phyloP scores from a whole-genome alignment of 2,888 invertebrate genomes.

The Limnephilus marmoratus region DNA sequence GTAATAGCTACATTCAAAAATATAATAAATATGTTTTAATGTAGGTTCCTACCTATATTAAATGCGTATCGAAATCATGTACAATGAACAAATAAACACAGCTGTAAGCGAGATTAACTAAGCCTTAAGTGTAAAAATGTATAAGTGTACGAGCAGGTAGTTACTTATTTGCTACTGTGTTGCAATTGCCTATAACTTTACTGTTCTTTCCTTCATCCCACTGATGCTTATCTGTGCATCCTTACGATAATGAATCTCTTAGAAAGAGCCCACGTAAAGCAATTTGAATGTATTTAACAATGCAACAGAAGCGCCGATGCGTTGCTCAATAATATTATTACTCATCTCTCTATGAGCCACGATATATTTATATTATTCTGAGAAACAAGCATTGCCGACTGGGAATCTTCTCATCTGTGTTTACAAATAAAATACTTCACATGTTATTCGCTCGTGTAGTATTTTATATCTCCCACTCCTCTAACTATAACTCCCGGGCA shows the following conservation, averaged over 20 bases:
- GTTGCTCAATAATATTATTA: neutral
- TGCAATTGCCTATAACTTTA: neutral
- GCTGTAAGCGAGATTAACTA: neutral
- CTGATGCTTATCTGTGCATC: neutral
- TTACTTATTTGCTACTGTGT: neutral
- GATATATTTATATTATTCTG: neutral
- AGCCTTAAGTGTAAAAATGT: neutral
- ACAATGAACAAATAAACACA: neutral
- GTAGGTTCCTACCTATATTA: neutral
- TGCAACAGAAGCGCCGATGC: neutral
- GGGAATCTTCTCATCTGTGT: neutral
- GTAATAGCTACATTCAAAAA: too few relatives aligned
- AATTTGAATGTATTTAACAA: neutral
- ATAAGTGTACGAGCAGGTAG: neutral
- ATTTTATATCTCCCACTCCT: neutral
- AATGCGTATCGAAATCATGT: neutral
- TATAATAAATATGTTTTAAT: too few relatives aligned
- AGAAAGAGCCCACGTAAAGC: neutral
- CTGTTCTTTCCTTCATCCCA: neutral
- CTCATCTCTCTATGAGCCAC: neutral
- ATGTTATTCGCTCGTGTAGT: neutral
- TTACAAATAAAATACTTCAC: neutral
- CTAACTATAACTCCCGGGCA: neutral
- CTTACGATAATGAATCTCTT: neutral
- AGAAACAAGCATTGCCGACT: neutral